Evolutionary conservation across 1,140 invertebrate genomes (phyloP), one percentile per base, ranked within the genome.

Genomic region (Lamellibrachia luymesi): DNA sequence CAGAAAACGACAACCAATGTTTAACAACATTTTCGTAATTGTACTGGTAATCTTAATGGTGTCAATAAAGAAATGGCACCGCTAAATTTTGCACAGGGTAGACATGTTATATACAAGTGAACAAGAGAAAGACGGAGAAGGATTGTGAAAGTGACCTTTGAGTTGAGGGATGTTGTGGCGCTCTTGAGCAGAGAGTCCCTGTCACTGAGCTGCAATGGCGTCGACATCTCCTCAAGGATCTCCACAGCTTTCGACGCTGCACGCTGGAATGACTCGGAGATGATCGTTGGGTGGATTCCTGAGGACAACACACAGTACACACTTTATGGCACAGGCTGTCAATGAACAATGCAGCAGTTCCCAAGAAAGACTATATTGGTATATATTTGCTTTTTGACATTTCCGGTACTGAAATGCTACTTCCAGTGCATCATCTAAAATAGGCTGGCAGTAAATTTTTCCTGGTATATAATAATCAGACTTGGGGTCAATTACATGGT

Each of bases 101-200:
- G 13, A 80, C 64, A 80, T 17, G 13, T 22, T 56, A 56, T 6
- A 56, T 13, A 56, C 52, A 56, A 56, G 52, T 1, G 13, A 56
- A 56, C 6, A 80, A 80, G 64, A 80, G 64, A 6, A 80, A 8
- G 64, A 10, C 13, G 64, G 64, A 80, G 64, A 80, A 22, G 64
- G 25, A 10, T 17, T 4, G 10, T 92, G 52, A 22, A 25, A 50
- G 38, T 56, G 96, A 98, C 99, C 97, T 99, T 99, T 0, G 99
- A 99, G 96, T 99, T 99, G 2, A 99, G 97, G 10, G 99, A 98
- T 50, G 99, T 99, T 10, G 98, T 98, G 56, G 99, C 99, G 96
- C 98, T 98, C 96, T 99, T 98, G 64, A 99, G 96, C 2, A 99
- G 96, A 92, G 98, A 98, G 94, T 98, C 98, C 95, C 98, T 97